These are phyloP conservation scores for Ladona fulva DNA, from an alignment of 1,140 invertebrate genomes.

Conservation along the genomic window DNA sequence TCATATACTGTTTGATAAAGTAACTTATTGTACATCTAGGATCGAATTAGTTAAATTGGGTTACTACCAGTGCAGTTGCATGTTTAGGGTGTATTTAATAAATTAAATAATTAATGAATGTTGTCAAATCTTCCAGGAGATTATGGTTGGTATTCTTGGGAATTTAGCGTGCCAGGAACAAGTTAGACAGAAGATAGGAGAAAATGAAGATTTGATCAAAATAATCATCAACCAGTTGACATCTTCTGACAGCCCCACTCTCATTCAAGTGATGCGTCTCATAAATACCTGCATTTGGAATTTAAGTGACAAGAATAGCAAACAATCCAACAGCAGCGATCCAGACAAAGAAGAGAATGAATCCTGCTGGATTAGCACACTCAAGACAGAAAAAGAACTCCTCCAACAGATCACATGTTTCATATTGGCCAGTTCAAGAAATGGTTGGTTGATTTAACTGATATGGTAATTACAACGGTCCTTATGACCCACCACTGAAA, in stretches of 20 bases:
- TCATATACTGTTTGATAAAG: too few relatives aligned
- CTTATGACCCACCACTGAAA: too few relatives aligned
- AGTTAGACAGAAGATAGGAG: slow-evolving; percentile 36
- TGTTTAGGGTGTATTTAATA: too few relatives aligned
- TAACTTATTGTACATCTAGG: too few relatives aligned
- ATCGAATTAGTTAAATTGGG: too few relatives aligned
- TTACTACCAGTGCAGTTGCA: too few relatives aligned
- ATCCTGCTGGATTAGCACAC: slow-evolving; percentile 39
- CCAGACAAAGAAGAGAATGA: slow-evolving; percentile 34
- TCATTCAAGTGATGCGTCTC: slow-evolving; percentile 49
- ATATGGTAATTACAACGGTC: too few relatives aligned
- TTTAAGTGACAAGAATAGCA: slow-evolving; percentile 8
- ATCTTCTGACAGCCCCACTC: slow-evolving; percentile 48
- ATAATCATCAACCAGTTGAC: slow-evolving; percentile 45
- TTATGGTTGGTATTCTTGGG: slow-evolving; percentile 59
- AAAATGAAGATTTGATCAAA: slow-evolving; percentile 35
- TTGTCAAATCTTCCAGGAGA: slow-evolving; percentile 42
- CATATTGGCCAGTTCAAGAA: slow-evolving; percentile 57
- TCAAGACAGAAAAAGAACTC: slow-evolving; percentile 35
- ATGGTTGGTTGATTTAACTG: slow-evolving; percentile 32
- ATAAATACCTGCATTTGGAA: slow-evolving; percentile 19
- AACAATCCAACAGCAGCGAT: slow-evolving; percentile 40
- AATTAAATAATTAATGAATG: too few relatives aligned
- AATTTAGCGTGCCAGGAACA: slow-evolving; percentile 55
- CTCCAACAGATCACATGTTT: slow-evolving; percentile 48